phyloP scores from a whole-genome alignment of 2,888 invertebrate species.

The Dynastes maya region DNA sequence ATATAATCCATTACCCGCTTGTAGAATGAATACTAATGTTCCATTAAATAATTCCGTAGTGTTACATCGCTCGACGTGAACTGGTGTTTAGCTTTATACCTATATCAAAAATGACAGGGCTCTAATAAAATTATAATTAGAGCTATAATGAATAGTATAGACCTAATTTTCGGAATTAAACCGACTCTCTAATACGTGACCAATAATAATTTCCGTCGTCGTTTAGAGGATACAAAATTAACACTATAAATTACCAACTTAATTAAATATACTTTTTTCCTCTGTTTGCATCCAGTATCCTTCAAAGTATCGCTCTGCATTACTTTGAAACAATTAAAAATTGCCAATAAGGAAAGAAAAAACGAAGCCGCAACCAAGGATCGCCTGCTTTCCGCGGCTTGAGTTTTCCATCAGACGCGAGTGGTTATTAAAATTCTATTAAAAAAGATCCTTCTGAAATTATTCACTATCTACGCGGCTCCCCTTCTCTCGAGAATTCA shows the following conservation, averaged over 20 bases:
- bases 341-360: conserved; percentile 29
- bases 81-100: conserved; percentile 13
- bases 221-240: conserved; percentile 17
- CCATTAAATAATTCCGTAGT: conserved; percentile 4
- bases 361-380: conserved; percentile 16
- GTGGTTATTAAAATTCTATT: conserved; percentile 44
- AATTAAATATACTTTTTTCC: conserved; percentile 9
- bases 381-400: conserved; percentile 29
- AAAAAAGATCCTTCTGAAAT: conserved; percentile 37
- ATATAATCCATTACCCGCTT: conserved; percentile 9
- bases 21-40: neutral
- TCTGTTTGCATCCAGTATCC: conserved; percentile 2
- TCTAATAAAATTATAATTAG: conserved; percentile 14
- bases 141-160: neutral
- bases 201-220: conserved; percentile 1
- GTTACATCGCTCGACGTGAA: neutral
- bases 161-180: neutral
- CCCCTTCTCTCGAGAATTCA: conserved; percentile 17
- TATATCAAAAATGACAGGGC: conserved; percentile 12
- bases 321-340: conserved; percentile 35
- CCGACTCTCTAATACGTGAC: neutral
- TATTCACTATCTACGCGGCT: conserved; percentile 29
- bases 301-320: neutral
- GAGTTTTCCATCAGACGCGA: conserved; percentile 36
- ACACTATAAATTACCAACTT: conserved; percentile 36